Percentiles rank a stretch among this genome's conserved stretches.
Evolutionary conservation across 2,888 invertebrate species (phyloP).

Genomic region (Stenchaetothrips biformis): DNA sequence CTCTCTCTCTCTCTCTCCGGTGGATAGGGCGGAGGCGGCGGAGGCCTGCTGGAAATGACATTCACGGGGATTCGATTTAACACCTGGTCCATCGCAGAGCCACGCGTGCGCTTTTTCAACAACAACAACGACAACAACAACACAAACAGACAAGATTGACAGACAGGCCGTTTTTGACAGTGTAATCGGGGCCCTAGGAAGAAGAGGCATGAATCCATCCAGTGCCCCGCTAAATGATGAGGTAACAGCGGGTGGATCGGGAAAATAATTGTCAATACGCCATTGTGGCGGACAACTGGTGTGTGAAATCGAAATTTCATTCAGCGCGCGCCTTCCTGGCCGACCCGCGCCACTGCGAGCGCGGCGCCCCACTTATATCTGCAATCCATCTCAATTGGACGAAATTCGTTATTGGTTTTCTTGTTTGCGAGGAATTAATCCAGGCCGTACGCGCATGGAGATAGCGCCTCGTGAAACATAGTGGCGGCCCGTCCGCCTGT

Average conservation of each 20-base stretch:
- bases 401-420: constrained; percentile 17
- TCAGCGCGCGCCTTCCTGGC: not conserved
- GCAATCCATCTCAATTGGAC: not conserved
- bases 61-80: too few species aligned
- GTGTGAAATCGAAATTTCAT: constrained; percentile 17
- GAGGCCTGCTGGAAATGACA: too few species aligned
- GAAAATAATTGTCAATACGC: constrained; percentile 17
- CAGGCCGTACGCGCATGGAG: not conserved
- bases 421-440: constrained; percentile 2
- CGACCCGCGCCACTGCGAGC: not conserved
- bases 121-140: too few species aligned
- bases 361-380: not conserved
- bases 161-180: too few species aligned
- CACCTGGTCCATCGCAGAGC: too few species aligned
- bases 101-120: too few species aligned
- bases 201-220: too few species aligned
- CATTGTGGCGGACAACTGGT: constrained; percentile 10
- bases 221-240: not conserved
- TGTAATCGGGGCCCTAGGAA: too few species aligned
- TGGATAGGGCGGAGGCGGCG: too few species aligned
- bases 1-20: too few species aligned
- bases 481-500: too few species aligned
- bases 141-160: too few species aligned
- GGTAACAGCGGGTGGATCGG: constrained; percentile 3
- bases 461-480: not conserved